Percentiles rank a stretch among this genome's conserved stretches.
Evolutionary conservation across 2,113 vertebrate genomes (phyloP).

Genomic region (Bagarius yarrelli): DNA sequence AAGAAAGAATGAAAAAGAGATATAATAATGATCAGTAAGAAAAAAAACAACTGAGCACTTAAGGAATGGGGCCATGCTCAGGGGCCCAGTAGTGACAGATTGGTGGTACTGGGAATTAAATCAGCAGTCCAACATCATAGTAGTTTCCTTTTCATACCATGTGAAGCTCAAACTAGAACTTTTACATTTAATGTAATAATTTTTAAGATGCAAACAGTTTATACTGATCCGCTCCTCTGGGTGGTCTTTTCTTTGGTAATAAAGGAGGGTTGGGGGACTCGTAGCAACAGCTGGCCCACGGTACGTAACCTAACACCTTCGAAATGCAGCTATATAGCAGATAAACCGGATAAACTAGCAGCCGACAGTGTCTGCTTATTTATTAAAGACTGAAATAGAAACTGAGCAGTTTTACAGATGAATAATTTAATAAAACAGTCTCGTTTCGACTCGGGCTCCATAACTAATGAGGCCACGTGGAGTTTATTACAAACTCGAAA

Average conservation of each 20-base stretch:
- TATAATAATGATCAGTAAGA: slow-evolving; percentile 36
- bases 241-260: not conserved
- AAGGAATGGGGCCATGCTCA: no score
- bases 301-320: not conserved
- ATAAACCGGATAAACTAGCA: not conserved
- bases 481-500: slow-evolving; percentile 26
- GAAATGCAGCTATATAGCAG: not conserved
- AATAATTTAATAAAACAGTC: slow-evolving; percentile 47
- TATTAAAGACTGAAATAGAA: slow-evolving; percentile 43
- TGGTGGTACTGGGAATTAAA: no score
- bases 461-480: slow-evolving; percentile 28
- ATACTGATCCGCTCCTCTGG: not conserved
- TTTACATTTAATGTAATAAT: no score
- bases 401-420: slow-evolving; percentile 13
- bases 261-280: not conserved
- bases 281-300: not conserved
- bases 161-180: no score
- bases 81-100: no score
- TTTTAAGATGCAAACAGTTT: not conserved
- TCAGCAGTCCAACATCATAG: no score
- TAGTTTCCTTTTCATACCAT: no score
- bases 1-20: slow-evolving; percentile 8
- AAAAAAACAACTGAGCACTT: no score
- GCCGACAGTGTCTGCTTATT: not conserved
- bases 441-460: not conserved